These are phyloP conservation scores for Drosophila melanosoma DNA, from an alignment of 2,888 invertebrate species.

Conservation along the genomic window DNA sequence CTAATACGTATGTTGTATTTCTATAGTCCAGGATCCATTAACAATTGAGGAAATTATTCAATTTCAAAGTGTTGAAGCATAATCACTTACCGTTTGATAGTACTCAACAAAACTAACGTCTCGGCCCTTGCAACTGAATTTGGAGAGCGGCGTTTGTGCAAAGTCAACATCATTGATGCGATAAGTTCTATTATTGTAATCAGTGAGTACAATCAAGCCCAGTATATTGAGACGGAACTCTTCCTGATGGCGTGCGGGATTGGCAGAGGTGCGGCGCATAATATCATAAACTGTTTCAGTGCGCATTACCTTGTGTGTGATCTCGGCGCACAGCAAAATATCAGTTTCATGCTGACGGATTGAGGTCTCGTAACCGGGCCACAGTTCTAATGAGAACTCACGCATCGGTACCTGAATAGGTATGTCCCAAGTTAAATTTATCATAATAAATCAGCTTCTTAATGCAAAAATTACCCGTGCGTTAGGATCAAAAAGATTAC, in stretches of 20 bases:
- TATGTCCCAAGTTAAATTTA: background rate
- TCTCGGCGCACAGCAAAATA: slow-evolving; percentile 92
- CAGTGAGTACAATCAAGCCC: slow-evolving; percentile 88
- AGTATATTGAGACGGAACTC: slow-evolving; percentile 86
- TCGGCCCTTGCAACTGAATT: slow-evolving; percentile 88
- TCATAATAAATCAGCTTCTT: background rate
- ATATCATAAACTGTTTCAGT: slow-evolving; percentile 90
- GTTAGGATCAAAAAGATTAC: slow-evolving; percentile 90
- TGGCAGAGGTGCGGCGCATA: slow-evolving; percentile 86
- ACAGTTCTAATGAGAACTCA: slow-evolving; percentile 89
- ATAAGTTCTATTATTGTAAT: slow-evolving; percentile 89
- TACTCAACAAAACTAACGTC: slow-evolving; percentile 88
- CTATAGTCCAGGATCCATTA: slow-evolving; percentile 76
- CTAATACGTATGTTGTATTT: slow-evolving; percentile 89
- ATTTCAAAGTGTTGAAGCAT: slow-evolving; percentile 15
- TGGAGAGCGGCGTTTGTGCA: slow-evolving; percentile 86
- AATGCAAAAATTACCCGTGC: slow-evolving; percentile 86
- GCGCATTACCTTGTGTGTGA: slow-evolving; percentile 93
- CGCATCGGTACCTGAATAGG: slow-evolving; percentile 86
- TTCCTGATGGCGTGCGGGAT: slow-evolving; percentile 86
- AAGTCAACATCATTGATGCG: slow-evolving; percentile 91
- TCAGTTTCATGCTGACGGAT: slow-evolving; percentile 92
- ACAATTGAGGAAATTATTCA: background rate
- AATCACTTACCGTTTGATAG: slow-evolving; percentile 86
- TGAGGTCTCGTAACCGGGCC: slow-evolving; percentile 94